Percentiles rank a stretch among this genome's conserved stretches.
These are phyloP conservation scores for Himalopsyche japonica DNA, from an alignment of 2,888 invertebrate genomes.

Conservation along the genomic window DNA sequence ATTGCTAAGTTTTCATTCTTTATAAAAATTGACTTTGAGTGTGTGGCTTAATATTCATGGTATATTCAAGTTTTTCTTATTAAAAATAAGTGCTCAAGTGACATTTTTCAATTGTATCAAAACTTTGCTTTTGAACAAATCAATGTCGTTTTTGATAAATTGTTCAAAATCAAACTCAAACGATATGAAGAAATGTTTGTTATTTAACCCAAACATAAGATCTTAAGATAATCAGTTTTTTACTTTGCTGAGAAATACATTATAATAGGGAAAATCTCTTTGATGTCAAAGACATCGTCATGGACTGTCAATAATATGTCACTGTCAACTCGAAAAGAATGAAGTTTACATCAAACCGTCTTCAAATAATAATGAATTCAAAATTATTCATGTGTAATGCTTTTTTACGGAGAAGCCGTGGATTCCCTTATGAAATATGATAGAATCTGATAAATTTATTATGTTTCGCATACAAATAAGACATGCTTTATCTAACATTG, in stretches of 20 bases:
- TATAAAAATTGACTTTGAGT: no score
- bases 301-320: constrained; percentile 35
- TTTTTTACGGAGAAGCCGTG: not conserved
- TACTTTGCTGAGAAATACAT: not conserved
- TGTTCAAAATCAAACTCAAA: no score
- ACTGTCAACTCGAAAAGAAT: constrained; percentile 30
- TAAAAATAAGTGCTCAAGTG: no score
- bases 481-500: no score
- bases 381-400: constrained; percentile 31
- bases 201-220: not conserved
- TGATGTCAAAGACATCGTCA: constrained; percentile 1
- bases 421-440: not conserved
- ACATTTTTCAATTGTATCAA: no score
- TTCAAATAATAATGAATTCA: constrained; percentile 29
- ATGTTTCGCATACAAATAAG: not conserved
- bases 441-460: not conserved
- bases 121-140: no score
- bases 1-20: no score
- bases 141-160: no score
- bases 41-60: no score
- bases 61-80: no score
- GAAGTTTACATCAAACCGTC: constrained; percentile 28
- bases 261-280: not conserved
- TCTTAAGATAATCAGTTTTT: not conserved
- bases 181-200: not conserved